Conservation (phyloP, 2,888 invertebrate species). For the Stenoptilia bipunctidactyla region DNA sequence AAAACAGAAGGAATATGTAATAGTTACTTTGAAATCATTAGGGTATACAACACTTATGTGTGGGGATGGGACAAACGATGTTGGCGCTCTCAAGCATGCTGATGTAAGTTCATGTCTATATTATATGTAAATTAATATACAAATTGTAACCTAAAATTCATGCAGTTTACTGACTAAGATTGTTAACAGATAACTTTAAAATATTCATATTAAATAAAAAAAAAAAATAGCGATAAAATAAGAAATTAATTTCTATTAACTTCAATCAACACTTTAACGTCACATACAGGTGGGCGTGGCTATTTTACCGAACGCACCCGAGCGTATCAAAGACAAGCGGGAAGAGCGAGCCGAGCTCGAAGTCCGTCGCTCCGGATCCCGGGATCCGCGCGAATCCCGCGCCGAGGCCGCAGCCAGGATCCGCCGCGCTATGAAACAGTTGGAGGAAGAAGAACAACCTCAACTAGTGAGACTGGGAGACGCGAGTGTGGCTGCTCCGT, state of each 20-base stretch:
- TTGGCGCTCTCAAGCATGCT: conserved; percentile 98
- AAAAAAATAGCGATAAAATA: too few species aligned
- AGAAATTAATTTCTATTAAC: too few species aligned
- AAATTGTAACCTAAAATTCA: too few species aligned
- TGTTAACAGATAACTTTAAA: too few species aligned
- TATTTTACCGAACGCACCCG: conserved; percentile 86
- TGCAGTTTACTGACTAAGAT: too few species aligned
- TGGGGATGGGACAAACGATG: conserved; percentile 99
- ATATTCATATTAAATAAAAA: too few species aligned
- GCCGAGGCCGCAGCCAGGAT: conserved; percentile 58
- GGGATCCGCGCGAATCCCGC: conserved; percentile 33
- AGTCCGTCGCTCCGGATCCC: conserved; percentile 28
- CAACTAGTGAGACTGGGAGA: conserved; percentile 96
- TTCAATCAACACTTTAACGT: too few species aligned
- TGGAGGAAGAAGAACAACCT: conserved; percentile 88
- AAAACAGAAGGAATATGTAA: conserved; percentile 97
- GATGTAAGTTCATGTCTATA: conserved; percentile 87
- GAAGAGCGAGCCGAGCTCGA: conserved; percentile 78
- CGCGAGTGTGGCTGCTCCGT: conserved; percentile 99
- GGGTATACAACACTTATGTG: conserved; percentile 98
- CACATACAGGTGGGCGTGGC: conserved; percentile 87
- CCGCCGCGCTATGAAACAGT: conserved; percentile 82
- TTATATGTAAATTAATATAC: too few species aligned
- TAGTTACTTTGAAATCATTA: conserved; percentile 87
- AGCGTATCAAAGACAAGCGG: conserved; percentile 46